phyloP scores from a whole-genome alignment of 1,140 invertebrate genomes.

The Leptestheria dahalacensis region DNA sequence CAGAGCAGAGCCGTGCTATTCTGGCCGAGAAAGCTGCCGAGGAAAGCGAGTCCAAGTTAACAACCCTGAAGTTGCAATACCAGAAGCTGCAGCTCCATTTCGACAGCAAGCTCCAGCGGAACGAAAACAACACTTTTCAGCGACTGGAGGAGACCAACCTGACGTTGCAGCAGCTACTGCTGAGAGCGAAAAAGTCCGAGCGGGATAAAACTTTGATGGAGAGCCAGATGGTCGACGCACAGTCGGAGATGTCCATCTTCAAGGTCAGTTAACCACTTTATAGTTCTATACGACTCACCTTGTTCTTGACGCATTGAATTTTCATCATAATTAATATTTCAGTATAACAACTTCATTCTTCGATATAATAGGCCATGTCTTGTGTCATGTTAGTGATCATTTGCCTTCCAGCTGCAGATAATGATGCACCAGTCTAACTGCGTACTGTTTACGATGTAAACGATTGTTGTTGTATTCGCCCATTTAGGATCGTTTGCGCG shows the following conservation, averaged over 20 bases:
- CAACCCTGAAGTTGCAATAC: neutral
- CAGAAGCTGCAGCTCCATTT: neutral
- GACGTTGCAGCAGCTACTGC: neutral
- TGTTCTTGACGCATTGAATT: neutral
- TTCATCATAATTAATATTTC: neutral
- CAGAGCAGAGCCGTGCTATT: slow-evolving; percentile 4
- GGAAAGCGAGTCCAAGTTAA: neutral
- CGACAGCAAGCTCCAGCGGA: neutral
- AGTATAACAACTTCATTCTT: neutral
- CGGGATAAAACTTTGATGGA: neutral
- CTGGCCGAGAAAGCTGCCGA: neutral
- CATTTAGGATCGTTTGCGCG: slow-evolving; percentile 4
- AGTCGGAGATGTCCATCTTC: neutral
- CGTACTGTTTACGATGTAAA: no score
- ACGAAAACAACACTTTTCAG: neutral
- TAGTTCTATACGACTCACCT: neutral
- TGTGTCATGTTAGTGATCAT: no score
- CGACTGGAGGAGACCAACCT: neutral
- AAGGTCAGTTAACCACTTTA: neutral
- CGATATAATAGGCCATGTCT: no score
- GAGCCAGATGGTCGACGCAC: neutral
- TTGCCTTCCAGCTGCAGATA: no score
- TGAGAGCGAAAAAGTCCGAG: neutral
- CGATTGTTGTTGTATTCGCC: no score
- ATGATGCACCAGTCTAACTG: no score